Evolutionary conservation across 2,888 invertebrate species (phyloP).

Genomic region (Aphodius sticticus): DNA sequence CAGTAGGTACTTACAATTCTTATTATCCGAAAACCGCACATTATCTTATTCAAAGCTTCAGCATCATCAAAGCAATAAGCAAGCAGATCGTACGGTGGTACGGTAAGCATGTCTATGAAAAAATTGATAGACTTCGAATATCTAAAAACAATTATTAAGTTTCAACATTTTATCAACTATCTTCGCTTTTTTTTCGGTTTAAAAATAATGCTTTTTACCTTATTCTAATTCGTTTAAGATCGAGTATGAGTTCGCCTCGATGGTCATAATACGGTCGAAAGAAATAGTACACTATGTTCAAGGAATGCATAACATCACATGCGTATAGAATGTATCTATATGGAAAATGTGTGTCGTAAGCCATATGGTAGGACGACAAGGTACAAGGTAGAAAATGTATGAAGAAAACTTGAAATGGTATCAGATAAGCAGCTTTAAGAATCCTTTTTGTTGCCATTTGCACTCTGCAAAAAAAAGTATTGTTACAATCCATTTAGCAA

Average conservation of each 20-base stretch:
- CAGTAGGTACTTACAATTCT: conserved; percentile 35
- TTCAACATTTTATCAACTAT: background rate
- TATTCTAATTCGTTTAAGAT: conserved; percentile 35
- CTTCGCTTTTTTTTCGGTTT: background rate
- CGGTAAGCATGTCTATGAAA: conserved; percentile 38
- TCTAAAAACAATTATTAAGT: conserved; percentile 27
- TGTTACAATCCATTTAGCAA: too few species aligned
- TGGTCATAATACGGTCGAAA: conserved; percentile 38
- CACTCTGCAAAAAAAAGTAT: background rate
- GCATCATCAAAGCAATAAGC: conserved; percentile 18
- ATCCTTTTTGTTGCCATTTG: background rate
- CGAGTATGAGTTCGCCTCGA: conserved; percentile 34
- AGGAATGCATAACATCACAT: conserved; percentile 39
- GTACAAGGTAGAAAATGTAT: conserved; percentile 31
- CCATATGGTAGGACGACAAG: conserved; percentile 37
- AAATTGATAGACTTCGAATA: conserved; percentile 35
- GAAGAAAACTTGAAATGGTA: background rate
- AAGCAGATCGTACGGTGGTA: conserved; percentile 39
- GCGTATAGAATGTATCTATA: conserved; percentile 30
- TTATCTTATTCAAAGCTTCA: background rate
- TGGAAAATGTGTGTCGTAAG: conserved; percentile 22
- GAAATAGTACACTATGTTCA: conserved; percentile 40
- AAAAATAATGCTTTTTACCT: conserved; percentile 28
- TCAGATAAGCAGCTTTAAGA: background rate
- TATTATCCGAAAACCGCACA: conserved; percentile 25